Evolutionary conservation across 2,888 invertebrate genomes (phyloP).

Genomic region (Idaea aversata): DNA sequence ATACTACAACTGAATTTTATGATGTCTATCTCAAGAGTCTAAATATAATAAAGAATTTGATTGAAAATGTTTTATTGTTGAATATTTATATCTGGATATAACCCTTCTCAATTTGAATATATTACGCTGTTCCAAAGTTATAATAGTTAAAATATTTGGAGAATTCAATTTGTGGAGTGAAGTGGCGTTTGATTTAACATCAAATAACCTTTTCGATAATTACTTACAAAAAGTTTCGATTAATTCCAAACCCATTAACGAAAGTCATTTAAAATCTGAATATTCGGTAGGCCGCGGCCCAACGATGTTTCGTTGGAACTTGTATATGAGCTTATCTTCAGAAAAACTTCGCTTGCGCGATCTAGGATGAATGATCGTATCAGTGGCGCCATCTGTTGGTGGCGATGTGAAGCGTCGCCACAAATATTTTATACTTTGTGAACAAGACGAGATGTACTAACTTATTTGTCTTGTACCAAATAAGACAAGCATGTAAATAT

Average conservation of each 20-base stretch:
- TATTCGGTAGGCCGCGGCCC: too few relatives aligned
- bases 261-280: not conserved
- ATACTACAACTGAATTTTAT: not conserved
- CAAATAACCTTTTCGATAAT: not conserved
- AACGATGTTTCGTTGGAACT: too few relatives aligned
- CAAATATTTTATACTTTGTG: too few relatives aligned
- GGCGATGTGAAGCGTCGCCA: too few relatives aligned
- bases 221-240: not conserved
- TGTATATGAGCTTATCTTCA: too few relatives aligned
- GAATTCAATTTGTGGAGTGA: not conserved
- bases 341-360: too few relatives aligned
- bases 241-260: not conserved
- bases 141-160: not conserved
- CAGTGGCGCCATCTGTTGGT: too few relatives aligned
- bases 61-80: slow-evolving; percentile 1
- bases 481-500: not conserved
- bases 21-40: not conserved
- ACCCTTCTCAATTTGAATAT: not conserved
- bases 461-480: too few relatives aligned
- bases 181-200: not conserved
- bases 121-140: not conserved
- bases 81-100: not conserved
- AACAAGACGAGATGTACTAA: too few relatives aligned
- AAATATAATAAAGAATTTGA: not conserved
- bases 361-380: too few relatives aligned